A percentile compares a stretch with the other conserved stretches of the same genome.
phyloP scores from a whole-genome alignment of 2,797 vertebrate genomes.

The Crocodylus rhombifer region DNA sequence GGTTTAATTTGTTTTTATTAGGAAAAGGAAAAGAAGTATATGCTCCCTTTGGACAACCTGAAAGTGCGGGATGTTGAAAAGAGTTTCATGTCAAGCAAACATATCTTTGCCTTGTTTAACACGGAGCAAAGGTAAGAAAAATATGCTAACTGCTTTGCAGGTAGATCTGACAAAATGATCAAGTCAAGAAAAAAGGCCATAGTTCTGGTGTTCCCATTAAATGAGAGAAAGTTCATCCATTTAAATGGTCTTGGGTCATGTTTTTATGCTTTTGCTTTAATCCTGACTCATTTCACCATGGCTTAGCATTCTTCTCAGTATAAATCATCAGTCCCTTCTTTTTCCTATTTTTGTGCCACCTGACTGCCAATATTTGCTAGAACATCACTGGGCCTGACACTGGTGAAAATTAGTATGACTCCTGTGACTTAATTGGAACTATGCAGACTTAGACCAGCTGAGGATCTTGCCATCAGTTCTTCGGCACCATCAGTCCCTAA shows the following conservation, averaged over 20 bases:
- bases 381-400: constrained; percentile 51
- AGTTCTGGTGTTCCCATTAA: constrained; percentile 5
- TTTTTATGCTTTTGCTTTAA: constrained; percentile 44
- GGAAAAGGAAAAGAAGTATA: constrained; percentile 99
- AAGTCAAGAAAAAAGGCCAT: neutral
- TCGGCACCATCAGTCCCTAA: neutral
- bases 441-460: constrained; percentile 53
- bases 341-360: constrained; percentile 58
- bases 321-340: constrained; percentile 57
- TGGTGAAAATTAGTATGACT: constrained; percentile 26
- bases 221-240: neutral
- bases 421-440: neutral
- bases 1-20: constrained; percentile 79
- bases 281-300: neutral
- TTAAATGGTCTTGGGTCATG: constrained; percentile 5
- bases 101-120: constrained; percentile 92
- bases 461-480: constrained; percentile 48
- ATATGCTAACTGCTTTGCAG: constrained; percentile 60
- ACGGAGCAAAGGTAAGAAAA: constrained; percentile 91
- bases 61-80: constrained; percentile 97
- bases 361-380: constrained; percentile 60
- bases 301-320: neutral
- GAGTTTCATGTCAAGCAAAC: constrained; percentile 98
- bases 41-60: constrained; percentile 97
- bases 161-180: neutral